Evolutionary conservation across 1,140 invertebrate genomes (phyloP).

Genomic region (Tetragnatha versicolor): DNA sequence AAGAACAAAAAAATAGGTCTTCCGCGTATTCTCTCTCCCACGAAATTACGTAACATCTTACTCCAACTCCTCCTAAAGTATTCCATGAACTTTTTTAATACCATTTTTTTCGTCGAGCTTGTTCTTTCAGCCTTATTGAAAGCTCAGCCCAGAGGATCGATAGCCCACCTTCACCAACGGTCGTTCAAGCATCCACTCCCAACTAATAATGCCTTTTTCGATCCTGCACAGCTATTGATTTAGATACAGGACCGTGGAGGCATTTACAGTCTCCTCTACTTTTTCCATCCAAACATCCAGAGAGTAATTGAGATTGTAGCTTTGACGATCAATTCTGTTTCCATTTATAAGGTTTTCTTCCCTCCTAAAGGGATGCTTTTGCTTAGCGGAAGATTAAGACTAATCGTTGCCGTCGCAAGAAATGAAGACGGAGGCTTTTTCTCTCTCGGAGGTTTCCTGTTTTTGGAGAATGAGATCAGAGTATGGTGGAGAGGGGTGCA

Average conservation of each 20-base stretch:
- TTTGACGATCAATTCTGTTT: constrained; percentile 49
- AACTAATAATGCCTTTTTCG: too few species aligned
- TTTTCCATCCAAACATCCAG: constrained; percentile 10
- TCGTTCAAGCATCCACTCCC: neutral
- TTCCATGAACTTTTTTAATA: too few species aligned
- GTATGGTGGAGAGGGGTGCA: too few species aligned
- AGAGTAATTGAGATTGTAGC: constrained; percentile 39
- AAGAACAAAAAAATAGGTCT: too few species aligned
- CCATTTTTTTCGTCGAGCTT: too few species aligned
- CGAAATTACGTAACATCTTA: too few species aligned
- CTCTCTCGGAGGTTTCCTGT: constrained; percentile 35
- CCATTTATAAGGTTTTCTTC: constrained; percentile 38
- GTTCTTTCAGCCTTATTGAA: too few species aligned
- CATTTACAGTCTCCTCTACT: constrained; percentile 19
- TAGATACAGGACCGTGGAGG: constrained; percentile 2
- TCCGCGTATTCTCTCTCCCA: too few species aligned
- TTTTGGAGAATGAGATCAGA: constrained; percentile 10
- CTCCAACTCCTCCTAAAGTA: too few species aligned
- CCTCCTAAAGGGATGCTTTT: neutral
- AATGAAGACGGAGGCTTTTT: constrained; percentile 48
- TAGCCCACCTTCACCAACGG: too few species aligned
- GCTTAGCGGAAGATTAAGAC: constrained; percentile 34
- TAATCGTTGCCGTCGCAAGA: constrained; percentile 46
- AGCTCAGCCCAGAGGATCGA: too few species aligned
- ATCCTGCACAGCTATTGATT: constrained; percentile 27